Evolutionary conservation across 2,113 vertebrate genomes (phyloP).

Genomic region (Himantopus leucocephalus): DNA sequence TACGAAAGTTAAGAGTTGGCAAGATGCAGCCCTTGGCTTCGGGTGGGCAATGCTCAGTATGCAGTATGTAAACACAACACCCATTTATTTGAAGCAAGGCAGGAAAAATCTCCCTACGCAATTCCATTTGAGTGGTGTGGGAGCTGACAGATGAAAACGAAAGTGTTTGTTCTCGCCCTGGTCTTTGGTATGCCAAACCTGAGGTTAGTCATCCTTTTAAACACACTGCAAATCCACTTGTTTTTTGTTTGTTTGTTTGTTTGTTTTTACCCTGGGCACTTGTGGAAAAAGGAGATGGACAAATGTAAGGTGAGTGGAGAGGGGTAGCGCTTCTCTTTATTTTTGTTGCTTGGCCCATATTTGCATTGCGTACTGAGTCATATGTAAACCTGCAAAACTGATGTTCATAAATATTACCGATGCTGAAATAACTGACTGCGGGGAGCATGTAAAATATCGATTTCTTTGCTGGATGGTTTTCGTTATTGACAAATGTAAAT

Average conservation of each 20-base stretch:
- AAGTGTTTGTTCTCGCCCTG: constrained; percentile 17
- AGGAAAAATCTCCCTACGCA: constrained; percentile 28
- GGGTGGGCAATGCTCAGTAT: constrained; percentile 39
- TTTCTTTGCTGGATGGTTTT: not conserved
- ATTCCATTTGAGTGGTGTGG: constrained; percentile 41
- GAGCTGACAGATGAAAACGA: constrained; percentile 49
- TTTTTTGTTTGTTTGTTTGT: not conserved
- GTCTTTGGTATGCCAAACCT: constrained; percentile 13
- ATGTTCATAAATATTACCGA: fast-evolving
- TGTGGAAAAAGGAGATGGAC: too few species aligned
- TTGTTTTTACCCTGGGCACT: too few species aligned
- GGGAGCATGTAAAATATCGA: not conserved
- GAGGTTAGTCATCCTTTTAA: constrained; percentile 20
- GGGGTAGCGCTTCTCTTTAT: not conserved
- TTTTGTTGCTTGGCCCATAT: not conserved
- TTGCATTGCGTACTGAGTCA: not conserved
- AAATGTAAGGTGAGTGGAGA: not conserved
- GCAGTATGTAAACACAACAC: constrained; percentile 54
- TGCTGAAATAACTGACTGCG: not conserved
- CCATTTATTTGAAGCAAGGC: constrained; percentile 56
- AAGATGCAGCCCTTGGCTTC: constrained; percentile 41
- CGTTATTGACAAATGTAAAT: not conserved
- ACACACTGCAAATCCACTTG: not conserved
- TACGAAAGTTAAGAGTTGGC: constrained; percentile 39
- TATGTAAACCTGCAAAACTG: not conserved